These are phyloP conservation scores for Alcis repandata DNA, from an alignment of 2,888 invertebrate species.

Conservation along the genomic window DNA sequence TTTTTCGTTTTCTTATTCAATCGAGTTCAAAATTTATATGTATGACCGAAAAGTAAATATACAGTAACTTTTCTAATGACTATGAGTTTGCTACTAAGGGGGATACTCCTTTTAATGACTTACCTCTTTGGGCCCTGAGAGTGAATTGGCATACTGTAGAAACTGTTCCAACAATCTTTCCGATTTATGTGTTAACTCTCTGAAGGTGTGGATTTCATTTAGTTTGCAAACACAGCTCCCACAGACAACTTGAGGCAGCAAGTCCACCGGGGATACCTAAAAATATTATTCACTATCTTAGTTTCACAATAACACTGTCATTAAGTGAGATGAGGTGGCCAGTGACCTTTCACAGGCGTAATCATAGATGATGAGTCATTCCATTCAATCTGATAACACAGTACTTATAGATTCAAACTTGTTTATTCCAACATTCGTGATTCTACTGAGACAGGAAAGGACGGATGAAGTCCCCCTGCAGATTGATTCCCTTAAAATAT, in stretches of 20 bases:
- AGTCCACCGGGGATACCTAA: conserved; percentile 92
- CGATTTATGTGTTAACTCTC: conserved; percentile 91
- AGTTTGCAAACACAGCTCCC: conserved; percentile 91
- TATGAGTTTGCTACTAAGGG: not conserved
- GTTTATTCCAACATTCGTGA: conserved; percentile 48
- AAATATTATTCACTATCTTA: conserved; percentile 67
- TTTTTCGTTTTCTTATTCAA: not conserved
- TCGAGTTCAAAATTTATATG: not conserved
- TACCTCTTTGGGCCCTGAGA: conserved; percentile 89
- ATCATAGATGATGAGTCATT: conserved; percentile 82
- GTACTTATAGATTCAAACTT: conserved; percentile 54
- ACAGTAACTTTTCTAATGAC: not conserved
- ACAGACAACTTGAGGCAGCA: conserved; percentile 92
- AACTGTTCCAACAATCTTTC: conserved; percentile 92
- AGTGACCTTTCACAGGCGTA: conserved; percentile 79
- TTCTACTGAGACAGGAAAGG: conserved; percentile 58
- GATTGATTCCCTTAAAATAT: conserved; percentile 75
- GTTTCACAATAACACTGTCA: conserved; percentile 68
- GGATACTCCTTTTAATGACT: conserved; percentile 53
- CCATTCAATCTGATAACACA: conserved; percentile 58
- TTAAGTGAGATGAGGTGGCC: conserved; percentile 75
- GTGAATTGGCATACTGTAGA: conserved; percentile 90
- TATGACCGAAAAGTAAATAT: not conserved
- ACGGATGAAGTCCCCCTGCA: conserved; percentile 72
- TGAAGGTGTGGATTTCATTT: conserved; percentile 92